Conservation (phyloP, 2,888 invertebrate genomes). For the Galeruca laticollis region DNA sequence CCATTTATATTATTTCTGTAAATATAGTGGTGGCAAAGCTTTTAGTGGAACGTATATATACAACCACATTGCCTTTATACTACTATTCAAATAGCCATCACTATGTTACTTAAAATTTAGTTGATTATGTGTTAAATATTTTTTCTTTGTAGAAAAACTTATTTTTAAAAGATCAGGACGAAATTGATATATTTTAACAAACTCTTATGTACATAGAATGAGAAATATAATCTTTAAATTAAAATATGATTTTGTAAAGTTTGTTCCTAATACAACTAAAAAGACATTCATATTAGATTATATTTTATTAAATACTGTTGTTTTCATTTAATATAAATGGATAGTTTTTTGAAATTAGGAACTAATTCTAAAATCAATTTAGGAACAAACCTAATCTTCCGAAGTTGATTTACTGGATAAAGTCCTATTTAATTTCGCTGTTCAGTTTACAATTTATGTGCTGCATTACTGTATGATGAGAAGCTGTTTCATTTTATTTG, state of each 20-base stretch:
- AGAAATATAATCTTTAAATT: background rate
- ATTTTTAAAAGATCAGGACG: background rate
- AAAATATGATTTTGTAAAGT: too few species aligned
- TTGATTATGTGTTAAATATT: too few species aligned
- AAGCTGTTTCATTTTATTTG: slow-evolving; percentile 20
- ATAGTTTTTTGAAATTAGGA: too few species aligned
- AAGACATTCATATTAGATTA: too few species aligned
- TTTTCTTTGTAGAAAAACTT: too few species aligned
- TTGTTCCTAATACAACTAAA: too few species aligned
- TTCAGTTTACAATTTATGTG: background rate
- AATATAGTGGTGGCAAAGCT: background rate
- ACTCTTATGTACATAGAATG: background rate
- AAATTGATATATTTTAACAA: background rate
- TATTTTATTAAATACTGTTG: too few species aligned
- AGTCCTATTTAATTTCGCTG: too few species aligned
- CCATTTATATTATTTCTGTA: background rate
- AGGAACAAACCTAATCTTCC: background rate
- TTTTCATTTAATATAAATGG: too few species aligned
- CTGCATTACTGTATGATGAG: background rate
- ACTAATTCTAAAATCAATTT: background rate
- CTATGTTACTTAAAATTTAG: background rate
- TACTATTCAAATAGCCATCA: background rate
- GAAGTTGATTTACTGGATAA: background rate
- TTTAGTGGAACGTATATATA: background rate
- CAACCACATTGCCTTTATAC: background rate